phyloP scores from a whole-genome alignment of 2,797 vertebrate genomes.

The Uromys caudimaculatus region DNA sequence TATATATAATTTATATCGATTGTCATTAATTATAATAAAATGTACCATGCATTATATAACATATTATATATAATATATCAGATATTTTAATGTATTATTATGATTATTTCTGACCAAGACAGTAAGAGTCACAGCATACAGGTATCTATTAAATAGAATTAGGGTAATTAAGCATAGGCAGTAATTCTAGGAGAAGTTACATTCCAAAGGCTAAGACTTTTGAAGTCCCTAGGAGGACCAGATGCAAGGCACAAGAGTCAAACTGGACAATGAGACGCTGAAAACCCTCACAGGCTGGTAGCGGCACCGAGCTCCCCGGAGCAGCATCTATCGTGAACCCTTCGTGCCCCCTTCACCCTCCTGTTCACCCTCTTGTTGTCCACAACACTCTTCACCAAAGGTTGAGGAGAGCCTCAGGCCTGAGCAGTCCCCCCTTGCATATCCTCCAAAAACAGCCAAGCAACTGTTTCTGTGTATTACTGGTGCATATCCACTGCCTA shows the following conservation, averaged over 20 bases:
- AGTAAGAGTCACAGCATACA: background rate
- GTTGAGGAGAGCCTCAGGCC: background rate
- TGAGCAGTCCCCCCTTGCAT: background rate
- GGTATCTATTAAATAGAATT: background rate
- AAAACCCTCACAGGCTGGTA: background rate
- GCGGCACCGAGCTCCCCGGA: too few relatives aligned
- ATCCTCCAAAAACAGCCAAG: background rate
- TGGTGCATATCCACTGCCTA: background rate
- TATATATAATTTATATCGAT: background rate
- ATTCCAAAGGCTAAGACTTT: background rate
- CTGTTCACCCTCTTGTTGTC: background rate
- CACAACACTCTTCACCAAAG: background rate
- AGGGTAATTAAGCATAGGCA: background rate
- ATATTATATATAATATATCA: background rate
- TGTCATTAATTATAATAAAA: background rate
- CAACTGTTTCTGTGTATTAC: background rate
- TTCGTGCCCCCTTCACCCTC: too few relatives aligned
- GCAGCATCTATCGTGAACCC: too few relatives aligned
- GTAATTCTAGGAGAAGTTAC: background rate
- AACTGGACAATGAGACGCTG: background rate
- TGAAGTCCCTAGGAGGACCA: background rate
- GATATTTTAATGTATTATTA: background rate
- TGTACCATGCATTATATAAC: background rate
- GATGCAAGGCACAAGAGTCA: background rate
- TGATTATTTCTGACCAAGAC: slow-evolving; percentile 54